These are phyloP conservation scores for Siniperca chuatsi DNA, from an alignment of 2,113 vertebrate genomes.

Conservation along the genomic window DNA sequence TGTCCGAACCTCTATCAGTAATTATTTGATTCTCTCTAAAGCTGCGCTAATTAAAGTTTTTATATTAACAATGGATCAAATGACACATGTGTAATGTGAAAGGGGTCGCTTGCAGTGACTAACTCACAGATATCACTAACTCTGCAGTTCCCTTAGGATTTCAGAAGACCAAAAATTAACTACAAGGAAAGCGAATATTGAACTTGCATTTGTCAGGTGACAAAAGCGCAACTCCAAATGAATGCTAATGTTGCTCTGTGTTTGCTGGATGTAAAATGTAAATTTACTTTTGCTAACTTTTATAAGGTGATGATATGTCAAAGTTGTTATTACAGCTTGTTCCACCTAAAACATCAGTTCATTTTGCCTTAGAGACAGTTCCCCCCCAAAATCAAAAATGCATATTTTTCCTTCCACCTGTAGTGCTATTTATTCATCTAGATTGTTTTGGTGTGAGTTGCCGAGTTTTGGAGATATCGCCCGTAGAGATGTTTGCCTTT, in stretches of 20 bases:
- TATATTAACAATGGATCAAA: not conserved
- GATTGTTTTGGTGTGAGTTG: too few relatives aligned
- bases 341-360: not conserved
- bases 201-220: not conserved
- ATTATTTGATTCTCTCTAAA: slow-evolving; percentile 1
- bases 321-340: not conserved
- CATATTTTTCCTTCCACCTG: too few relatives aligned
- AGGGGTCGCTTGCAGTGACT: not conserved
- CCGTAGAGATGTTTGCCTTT: too few relatives aligned
- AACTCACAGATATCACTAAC: not conserved
- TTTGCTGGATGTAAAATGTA: not conserved
- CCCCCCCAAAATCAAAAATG: too few relatives aligned
- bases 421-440: too few relatives aligned
- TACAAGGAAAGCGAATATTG: not conserved
- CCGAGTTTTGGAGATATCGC: too few relatives aligned
- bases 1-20: not conserved
- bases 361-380: not conserved
- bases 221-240: not conserved
- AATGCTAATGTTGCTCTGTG: not conserved
- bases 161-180: not conserved
- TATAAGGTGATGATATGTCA: not conserved
- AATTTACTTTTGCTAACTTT: not conserved
- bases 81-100: not conserved
- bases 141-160: not conserved
- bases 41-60: not conserved